phyloP scores from a whole-genome alignment of 2,888 invertebrate species.

The Seira sanloemensis region DNA sequence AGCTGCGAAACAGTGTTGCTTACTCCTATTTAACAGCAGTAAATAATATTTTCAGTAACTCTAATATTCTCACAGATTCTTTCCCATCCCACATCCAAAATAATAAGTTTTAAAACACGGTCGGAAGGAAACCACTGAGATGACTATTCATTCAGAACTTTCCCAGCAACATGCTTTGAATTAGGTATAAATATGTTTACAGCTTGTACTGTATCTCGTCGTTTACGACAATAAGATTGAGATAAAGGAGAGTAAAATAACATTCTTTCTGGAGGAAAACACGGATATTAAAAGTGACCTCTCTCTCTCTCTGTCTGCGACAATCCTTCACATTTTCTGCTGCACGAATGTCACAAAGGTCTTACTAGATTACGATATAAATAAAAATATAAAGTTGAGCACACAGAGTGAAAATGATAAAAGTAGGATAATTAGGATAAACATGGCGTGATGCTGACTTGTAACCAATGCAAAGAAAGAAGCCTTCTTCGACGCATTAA shows the following conservation, averaged over 20 bases:
- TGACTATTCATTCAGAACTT: no score
- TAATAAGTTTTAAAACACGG: no score
- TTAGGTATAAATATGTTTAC: no score
- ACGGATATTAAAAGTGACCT: constrained; percentile 53
- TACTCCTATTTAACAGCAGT: no score
- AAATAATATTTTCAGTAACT: no score
- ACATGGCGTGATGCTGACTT: constrained; percentile 45
- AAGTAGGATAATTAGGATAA: constrained; percentile 40
- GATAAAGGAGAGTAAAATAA: constrained; percentile 23
- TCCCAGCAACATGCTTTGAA: no score
- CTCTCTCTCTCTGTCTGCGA: neutral
- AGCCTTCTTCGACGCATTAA: neutral
- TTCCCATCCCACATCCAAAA: no score
- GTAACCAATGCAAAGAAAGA: constrained; percentile 33
- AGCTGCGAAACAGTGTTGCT: no score
- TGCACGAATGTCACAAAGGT: neutral
- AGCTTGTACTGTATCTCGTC: no score
- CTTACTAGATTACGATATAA: neutral
- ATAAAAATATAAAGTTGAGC: neutral
- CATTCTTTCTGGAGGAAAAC: constrained; percentile 12
- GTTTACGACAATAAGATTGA: no score
- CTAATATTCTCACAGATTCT: no score
- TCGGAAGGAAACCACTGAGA: no score
- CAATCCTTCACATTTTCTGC: neutral
- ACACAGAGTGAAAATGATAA: constrained; percentile 12